A percentile compares a stretch with the other conserved stretches of the same genome.
These are phyloP conservation scores for Idaea straminata DNA, from an alignment of 2,888 invertebrate genomes.

Conservation along the genomic window DNA sequence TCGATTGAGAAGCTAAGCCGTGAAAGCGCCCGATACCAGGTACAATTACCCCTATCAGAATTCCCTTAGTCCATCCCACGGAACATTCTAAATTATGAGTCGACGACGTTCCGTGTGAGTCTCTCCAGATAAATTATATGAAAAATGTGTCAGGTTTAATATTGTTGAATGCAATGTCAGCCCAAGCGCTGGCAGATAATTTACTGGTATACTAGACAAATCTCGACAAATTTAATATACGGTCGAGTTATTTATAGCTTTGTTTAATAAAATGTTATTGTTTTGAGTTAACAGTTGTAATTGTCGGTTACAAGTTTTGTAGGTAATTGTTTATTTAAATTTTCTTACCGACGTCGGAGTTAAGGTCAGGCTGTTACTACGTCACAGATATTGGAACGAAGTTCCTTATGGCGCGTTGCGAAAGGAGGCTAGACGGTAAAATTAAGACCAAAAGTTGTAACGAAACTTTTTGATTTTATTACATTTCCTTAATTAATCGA, in stretches of 20 bases:
- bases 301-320: neutral
- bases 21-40: too few relatives aligned
- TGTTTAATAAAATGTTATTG: constrained; percentile 11
- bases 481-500: too few relatives aligned
- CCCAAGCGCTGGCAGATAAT: constrained; percentile 28
- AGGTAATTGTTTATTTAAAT: neutral
- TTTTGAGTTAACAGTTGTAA: neutral
- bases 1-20: too few relatives aligned
- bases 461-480: too few relatives aligned
- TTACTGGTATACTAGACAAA: constrained; percentile 29
- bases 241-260: constrained; percentile 14
- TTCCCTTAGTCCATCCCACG: constrained; percentile 39
- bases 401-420: too few relatives aligned
- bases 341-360: neutral
- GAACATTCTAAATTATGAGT: constrained; percentile 50
- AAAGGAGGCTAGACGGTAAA: too few relatives aligned
- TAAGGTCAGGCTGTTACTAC: neutral
- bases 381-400: too few relatives aligned
- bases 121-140: constrained; percentile 49
- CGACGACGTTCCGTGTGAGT: constrained; percentile 47
- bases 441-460: too few relatives aligned
- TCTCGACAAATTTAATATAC: constrained; percentile 27
- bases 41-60: constrained; percentile 2
- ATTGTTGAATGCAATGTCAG: constrained; percentile 32
- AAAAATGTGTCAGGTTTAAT: constrained; percentile 50